A percentile compares a stretch with the other conserved stretches of the same genome.
phyloP scores from a whole-genome alignment of 2,888 invertebrate genomes.

The Rhagonycha fulva region DNA sequence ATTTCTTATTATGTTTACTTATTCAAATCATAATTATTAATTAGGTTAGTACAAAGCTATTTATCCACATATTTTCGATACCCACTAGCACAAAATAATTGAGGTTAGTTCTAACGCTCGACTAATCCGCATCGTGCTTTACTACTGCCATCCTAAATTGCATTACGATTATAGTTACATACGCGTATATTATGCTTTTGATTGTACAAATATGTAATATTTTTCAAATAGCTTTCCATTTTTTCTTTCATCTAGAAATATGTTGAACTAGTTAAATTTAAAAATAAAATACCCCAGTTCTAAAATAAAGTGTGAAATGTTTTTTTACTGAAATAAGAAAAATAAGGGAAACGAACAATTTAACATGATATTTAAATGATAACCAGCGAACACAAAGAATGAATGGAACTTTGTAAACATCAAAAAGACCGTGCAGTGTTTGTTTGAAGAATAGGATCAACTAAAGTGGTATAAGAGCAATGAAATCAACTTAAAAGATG shows the following conservation, averaged over 20 bases:
- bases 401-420: constrained; percentile 44
- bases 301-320: constrained; percentile 1
- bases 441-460: constrained; percentile 37
- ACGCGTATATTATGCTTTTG: no score
- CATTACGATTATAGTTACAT: no score
- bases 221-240: neutral
- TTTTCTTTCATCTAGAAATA: neutral
- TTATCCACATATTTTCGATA: no score
- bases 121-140: no score
- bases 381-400: constrained; percentile 44
- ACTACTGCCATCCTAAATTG: no score
- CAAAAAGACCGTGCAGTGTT: constrained; percentile 45
- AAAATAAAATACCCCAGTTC: neutral
- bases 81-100: no score
- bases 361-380: constrained; percentile 31
- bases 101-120: no score
- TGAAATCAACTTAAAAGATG: constrained; percentile 36
- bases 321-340: neutral
- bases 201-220: neutral
- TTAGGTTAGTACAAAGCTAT: no score
- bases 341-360: constrained; percentile 14
- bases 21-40: no score
- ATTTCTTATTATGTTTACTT: no score
- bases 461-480: constrained; percentile 36
- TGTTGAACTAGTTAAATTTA: neutral